Base-by-base conservation (phyloP, 1,140 invertebrate genomes). In the Halotydeus destructor region DNA sequence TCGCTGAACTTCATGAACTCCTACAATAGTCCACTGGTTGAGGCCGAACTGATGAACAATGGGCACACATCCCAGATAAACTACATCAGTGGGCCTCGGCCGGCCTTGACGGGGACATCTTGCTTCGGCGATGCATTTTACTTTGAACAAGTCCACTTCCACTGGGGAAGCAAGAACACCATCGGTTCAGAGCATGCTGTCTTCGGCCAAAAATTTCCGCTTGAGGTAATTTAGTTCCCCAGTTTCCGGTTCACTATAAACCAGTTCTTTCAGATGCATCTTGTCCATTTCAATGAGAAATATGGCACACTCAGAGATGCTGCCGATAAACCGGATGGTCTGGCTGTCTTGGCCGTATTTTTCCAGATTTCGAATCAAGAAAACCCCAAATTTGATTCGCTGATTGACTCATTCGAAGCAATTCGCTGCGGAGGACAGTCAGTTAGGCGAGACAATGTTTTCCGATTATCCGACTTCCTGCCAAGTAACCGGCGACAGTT, bases 151-250 rank as follows among this genome's bases (percentile, higher is more conserved):
- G 58, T 82, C 31, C 80, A 85, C 59, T 74, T 84, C 45, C 81
- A 85, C 54, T 85, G 80, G 77, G 84, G 83, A 1, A 67, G 71
- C 35, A 74, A 79, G 43, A 74, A 84, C 50, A 63, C 65, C 0
- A 58, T 72, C 34, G 86, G 86, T 22, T 85, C 81, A 1, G 88
- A 93, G 60, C 84, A 88, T 62, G 68, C 69, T 18, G 74, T 93
- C n/a, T 77, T 84, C 50, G 69, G 70, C 19, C 54, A 56, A 41
- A 60, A 60, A 55, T 72, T 55, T 43, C 57, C 57, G 5, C 33
- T 53, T 22, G 57, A 58, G 46, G 54, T 57, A 33, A 11, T 32
- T 41, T 31, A 1, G 9, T 18, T 2, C n/a, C 11, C 12, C 0
- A 16, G 1, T 6, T 12, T 12, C n/a, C n/a, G n/a, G n/a, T n/a